phyloP scores from a whole-genome alignment of 2,888 invertebrate species.

The Elmis aenea region DNA sequence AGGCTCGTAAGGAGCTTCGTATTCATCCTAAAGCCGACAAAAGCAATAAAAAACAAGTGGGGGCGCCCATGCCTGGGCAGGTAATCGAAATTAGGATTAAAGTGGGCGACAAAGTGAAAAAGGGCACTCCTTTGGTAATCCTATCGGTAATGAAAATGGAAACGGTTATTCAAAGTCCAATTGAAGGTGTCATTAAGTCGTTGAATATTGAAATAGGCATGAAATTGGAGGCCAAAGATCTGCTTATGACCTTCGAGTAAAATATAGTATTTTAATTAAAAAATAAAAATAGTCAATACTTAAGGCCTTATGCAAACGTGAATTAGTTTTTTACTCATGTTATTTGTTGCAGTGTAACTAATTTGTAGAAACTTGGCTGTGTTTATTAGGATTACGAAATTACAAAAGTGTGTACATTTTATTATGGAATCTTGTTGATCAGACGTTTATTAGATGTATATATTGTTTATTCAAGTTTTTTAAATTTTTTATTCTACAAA shows the following conservation, averaged over 20 bases:
- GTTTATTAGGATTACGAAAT: too few species aligned
- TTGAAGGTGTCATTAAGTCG: slow-evolving; percentile 73
- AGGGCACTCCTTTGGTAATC: slow-evolving; percentile 88
- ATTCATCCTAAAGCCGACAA: slow-evolving; percentile 94
- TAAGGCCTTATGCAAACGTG: too few species aligned
- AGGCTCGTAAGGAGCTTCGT: slow-evolving; percentile 86
- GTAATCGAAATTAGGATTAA: slow-evolving; percentile 90
- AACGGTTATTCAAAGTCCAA: slow-evolving; percentile 92
- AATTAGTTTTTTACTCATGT: too few species aligned
- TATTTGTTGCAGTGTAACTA: too few species aligned
- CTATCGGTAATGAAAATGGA: slow-evolving; percentile 99
- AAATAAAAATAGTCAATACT: too few species aligned
- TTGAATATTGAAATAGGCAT: slow-evolving; percentile 74
- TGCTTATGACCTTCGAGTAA: slow-evolving; percentile 79
- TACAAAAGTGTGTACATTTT: too few species aligned
- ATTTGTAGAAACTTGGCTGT: too few species aligned
- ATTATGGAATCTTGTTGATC: too few species aligned
- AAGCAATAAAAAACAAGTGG: slow-evolving; percentile 82
- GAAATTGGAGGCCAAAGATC: slow-evolving; percentile 93
- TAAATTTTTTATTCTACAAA: too few species aligned
- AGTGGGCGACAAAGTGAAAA: slow-evolving; percentile 87
- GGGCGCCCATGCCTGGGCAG: slow-evolving; percentile 98
- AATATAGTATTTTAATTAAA: background rate
- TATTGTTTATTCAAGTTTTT: too few species aligned
- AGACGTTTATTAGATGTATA: too few species aligned